Evolutionary conservation across 1,140 invertebrate genomes (phyloP).

Genomic region (Psilanteris sp.): DNA sequence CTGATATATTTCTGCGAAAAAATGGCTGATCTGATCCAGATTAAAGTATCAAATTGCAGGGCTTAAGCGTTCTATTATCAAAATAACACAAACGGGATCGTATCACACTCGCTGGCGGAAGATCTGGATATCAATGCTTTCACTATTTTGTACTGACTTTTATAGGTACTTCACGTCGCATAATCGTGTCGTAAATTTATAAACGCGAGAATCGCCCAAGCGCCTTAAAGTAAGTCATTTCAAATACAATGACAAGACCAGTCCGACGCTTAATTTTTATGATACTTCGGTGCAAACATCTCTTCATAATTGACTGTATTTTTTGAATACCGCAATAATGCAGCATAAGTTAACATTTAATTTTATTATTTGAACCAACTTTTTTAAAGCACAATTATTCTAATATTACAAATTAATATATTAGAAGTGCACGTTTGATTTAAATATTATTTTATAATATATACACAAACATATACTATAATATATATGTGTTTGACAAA

Average conservation of each 20-base stretch:
- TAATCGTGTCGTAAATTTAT: conserved; percentile 60
- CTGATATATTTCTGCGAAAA: conserved; percentile 37
- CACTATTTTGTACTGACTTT: conserved; percentile 51
- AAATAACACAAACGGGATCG: conserved; percentile 36
- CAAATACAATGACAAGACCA: conserved; percentile 13
- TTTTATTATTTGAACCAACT: too few relatives aligned
- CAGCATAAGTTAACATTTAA: neutral
- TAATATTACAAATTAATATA: too few relatives aligned
- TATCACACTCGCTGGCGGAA: conserved; percentile 4
- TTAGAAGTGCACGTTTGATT: too few relatives aligned
- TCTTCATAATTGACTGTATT: conserved; percentile 3
- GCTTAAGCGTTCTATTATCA: conserved; percentile 36
- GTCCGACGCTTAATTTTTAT: conserved; percentile 37
- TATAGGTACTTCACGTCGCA: conserved; percentile 50
- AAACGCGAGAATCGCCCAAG: conserved; percentile 32
- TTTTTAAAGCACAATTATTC: too few relatives aligned
- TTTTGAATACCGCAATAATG: neutral
- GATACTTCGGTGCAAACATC: neutral
- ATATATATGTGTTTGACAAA: too few relatives aligned
- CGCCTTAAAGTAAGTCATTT: conserved; percentile 36
- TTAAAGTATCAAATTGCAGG: conserved; percentile 48
- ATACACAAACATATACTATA: too few relatives aligned
- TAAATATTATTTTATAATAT: too few relatives aligned
- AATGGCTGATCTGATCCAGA: conserved; percentile 42
- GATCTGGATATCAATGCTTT: conserved; percentile 50